phyloP scores from a whole-genome alignment of 2,888 invertebrate genomes.

The Hyposoter didymator region DNA sequence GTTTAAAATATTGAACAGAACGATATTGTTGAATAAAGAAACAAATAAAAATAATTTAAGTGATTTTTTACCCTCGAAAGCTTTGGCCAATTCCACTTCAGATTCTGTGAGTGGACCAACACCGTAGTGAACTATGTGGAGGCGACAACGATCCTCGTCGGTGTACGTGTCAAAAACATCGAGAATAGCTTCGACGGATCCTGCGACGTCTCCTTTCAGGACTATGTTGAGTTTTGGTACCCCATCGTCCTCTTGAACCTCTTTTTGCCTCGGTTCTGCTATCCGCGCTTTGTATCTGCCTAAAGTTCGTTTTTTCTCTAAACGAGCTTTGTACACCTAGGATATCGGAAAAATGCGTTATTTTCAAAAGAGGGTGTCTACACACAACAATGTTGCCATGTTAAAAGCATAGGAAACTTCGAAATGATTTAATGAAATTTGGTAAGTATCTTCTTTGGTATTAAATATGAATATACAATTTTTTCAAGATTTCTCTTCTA shows the following conservation, averaged over 20 bases:
- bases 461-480: no score
- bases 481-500: no score
- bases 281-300: slow-evolving; percentile 86
- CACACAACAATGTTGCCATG: no score
- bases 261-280: slow-evolving; percentile 87
- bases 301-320: slow-evolving; percentile 87
- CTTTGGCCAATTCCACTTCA: slow-evolving; percentile 92
- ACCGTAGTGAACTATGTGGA: slow-evolving; percentile 95
- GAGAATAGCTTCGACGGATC: slow-evolving; percentile 97
- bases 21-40: not conserved
- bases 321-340: slow-evolving; percentile 87
- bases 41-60: not conserved
- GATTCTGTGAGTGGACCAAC: slow-evolving; percentile 94
- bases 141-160: slow-evolving; percentile 88
- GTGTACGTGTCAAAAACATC: slow-evolving; percentile 95
- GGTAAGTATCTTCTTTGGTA: no score
- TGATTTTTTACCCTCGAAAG: slow-evolving; percentile 86
- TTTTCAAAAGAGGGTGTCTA: no score
- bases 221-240: slow-evolving; percentile 87
- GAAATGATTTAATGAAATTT: no score
- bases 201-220: slow-evolving; percentile 96
- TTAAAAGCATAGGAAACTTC: no score
- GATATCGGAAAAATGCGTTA: slow-evolving; percentile 38
- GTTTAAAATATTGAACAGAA: not conserved
- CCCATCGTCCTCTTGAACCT: slow-evolving; percentile 85